A percentile compares a stretch with the other conserved stretches of the same genome.
These are phyloP conservation scores for Perithous albicinctus DNA, from an alignment of 2,888 invertebrate species.

Conservation along the genomic window DNA sequence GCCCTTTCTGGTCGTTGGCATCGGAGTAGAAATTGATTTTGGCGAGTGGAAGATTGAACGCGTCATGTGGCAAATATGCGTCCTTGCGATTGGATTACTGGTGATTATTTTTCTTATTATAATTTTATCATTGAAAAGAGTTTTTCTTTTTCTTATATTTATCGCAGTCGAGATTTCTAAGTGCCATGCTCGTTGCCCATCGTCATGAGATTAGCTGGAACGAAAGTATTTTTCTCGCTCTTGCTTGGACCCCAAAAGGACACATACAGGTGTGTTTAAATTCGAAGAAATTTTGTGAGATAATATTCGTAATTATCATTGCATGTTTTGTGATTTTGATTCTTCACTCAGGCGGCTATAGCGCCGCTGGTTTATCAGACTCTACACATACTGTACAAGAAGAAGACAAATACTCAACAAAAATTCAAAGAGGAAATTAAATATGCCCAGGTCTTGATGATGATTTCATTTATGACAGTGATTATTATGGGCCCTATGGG, in stretches of 20 bases:
- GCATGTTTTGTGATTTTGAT: background rate
- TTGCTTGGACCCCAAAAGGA: constrained; percentile 58
- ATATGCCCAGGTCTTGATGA: constrained; percentile 55
- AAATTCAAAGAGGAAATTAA: constrained; percentile 52
- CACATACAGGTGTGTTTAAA: constrained; percentile 43
- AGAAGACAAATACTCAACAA: constrained; percentile 8
- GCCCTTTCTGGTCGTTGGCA: constrained; percentile 90
- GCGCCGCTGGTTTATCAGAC: constrained; percentile 55
- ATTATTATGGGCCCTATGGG: constrained; percentile 58
- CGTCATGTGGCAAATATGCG: constrained; percentile 52
- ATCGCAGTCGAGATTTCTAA: constrained; percentile 48
- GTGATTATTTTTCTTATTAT: constrained; percentile 5
- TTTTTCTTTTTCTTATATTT: background rate
- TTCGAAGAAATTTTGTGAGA: background rate
- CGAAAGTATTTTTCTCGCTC: constrained; percentile 56
- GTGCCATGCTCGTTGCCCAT: constrained; percentile 52
- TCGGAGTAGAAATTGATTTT: constrained; percentile 90
- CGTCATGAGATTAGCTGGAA: constrained; percentile 56
- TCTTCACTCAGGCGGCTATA: constrained; percentile 42
- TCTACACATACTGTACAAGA: constrained; percentile 40
- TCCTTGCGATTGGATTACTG: constrained; percentile 47
- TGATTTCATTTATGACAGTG: constrained; percentile 56
- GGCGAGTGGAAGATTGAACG: constrained; percentile 80
- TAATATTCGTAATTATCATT: background rate
- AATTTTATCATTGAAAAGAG: background rate